Base-by-base conservation (phyloP, 2,888 invertebrate genomes). In the Cordilura impudica region DNA sequence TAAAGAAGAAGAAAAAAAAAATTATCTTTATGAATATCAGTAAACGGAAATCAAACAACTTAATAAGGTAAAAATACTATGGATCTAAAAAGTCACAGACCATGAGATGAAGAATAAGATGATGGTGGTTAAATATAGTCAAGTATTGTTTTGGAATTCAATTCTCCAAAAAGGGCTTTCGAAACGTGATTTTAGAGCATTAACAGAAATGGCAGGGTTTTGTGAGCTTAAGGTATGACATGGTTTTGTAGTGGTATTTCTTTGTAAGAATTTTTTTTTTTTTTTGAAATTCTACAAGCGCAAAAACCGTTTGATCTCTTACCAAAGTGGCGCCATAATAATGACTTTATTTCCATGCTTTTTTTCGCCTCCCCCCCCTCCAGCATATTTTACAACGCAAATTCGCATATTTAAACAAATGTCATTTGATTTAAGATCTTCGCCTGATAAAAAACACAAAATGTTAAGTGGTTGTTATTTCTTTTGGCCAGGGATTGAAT, bases 1-100 rank as follows among this genome's bases (percentile, higher is more conserved):
- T 18, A 51, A 31, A 18, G 5, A 12, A 8, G 12, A 26, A 63
- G 19, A 19, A 67, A 58, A 66, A 51, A 43, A 21, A 61, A 51
- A 78, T 81, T 81, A 82, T 82, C 80, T 65, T 83, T 83, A 82
- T 84, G 84, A 83, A 83, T 83, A 84, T 82, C 83, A 84, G 82
- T 80, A 80, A 83, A 83, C 58, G 45, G 80, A 73, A 76, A 78
- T 70, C 71, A 65, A 76, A 84, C 83, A 83, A 83, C 84, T 84
- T 83, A 84, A 84, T 83, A 82, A 82, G 78, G 80, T 49, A 39
- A 72, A 61, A 45, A 58, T 39, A 39, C 43, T 45, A 51, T 21
- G 19, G 58, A 19, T 43, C 43, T n/a, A 53, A 39, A 2, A 4
- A 67, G 16, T 31, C 47, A 2, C 12, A 23, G 8, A 51, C n/a